These are phyloP conservation scores for Encarsia formosa DNA, from an alignment of 2,888 invertebrate genomes.

Conservation along the genomic window DNA sequence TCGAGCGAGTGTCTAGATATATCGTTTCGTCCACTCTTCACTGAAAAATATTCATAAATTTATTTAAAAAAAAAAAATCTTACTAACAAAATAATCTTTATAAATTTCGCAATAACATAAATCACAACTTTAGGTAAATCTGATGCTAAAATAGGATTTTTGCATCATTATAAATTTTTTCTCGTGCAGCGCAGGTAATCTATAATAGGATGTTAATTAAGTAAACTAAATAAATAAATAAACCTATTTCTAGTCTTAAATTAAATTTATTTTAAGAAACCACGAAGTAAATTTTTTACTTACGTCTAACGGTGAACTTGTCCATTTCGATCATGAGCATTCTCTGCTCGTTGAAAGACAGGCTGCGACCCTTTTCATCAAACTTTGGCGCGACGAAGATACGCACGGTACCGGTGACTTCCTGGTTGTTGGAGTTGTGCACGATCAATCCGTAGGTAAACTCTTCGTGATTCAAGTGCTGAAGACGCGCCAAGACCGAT, in stretches of 20 bases:
- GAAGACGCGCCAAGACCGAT: constrained; percentile 67
- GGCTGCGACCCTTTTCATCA: constrained; percentile 63
- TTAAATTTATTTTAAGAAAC: background rate
- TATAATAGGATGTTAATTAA: too few relatives aligned
- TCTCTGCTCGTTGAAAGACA: constrained; percentile 61
- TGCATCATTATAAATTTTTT: too few relatives aligned
- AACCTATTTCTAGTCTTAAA: too few relatives aligned
- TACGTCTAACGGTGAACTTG: constrained; percentile 63
- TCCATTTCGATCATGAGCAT: constrained; percentile 68
- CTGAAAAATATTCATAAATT: constrained; percentile 45
- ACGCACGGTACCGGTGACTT: constrained; percentile 59
- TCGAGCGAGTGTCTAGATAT: constrained; percentile 64
- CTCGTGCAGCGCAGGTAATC: too few relatives aligned
- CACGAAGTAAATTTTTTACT: too few relatives aligned
- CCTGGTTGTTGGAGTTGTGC: constrained; percentile 51
- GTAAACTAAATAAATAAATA: too few relatives aligned
- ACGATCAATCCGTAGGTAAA: constrained; percentile 65
- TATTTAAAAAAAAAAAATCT: too few relatives aligned
- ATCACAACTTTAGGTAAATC: background rate
- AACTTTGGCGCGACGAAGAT: constrained; percentile 65
- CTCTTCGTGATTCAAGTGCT: constrained; percentile 72
- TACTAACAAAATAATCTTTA: too few relatives aligned
- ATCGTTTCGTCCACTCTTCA: constrained; percentile 64
- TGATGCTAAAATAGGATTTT: too few relatives aligned
- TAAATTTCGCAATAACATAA: too few relatives aligned